Percentiles rank a stretch among this genome's conserved stretches.
phyloP scores from a whole-genome alignment of 2,113 vertebrate genomes.

The Perca schrenkii region DNA sequence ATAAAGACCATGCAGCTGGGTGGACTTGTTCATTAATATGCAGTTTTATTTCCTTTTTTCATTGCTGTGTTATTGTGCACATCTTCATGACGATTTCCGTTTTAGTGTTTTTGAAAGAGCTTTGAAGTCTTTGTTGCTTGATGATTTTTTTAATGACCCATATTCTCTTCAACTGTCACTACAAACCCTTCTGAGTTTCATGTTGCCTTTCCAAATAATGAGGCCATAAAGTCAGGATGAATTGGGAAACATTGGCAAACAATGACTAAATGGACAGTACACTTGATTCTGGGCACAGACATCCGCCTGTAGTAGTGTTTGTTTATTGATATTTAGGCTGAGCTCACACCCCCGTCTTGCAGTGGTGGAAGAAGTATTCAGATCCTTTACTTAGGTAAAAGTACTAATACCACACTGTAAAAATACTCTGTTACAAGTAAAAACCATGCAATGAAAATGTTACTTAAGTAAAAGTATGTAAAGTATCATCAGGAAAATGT shows the following conservation, averaged over 20 bases:
- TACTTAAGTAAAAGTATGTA: too few species aligned
- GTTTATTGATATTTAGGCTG: not conserved
- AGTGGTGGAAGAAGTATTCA: too few species aligned
- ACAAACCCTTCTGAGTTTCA: not conserved
- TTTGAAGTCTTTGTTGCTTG: not conserved
- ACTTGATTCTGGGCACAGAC: not conserved
- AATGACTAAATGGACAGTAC: not conserved
- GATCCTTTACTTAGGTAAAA: too few species aligned
- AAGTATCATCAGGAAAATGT: too few species aligned
- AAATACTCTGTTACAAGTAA: too few species aligned
- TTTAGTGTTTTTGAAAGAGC: not conserved
- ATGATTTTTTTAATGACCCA: not conserved
- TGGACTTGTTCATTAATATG: not conserved
- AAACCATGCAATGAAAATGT: too few species aligned
- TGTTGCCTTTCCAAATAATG: not conserved
- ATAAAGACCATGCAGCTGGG: not conserved
- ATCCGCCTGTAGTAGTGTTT: not conserved
- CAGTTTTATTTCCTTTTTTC: not conserved
- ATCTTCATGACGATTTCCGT: not conserved
- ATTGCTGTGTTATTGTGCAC: not conserved
- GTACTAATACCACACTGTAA: too few species aligned
- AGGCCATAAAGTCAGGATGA: not conserved
- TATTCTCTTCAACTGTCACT: not conserved
- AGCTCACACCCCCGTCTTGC: not conserved
- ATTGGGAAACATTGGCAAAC: constrained; percentile 7